Conservation (phyloP, 2,888 invertebrate genomes). For the Seladonia tumulorum region DNA sequence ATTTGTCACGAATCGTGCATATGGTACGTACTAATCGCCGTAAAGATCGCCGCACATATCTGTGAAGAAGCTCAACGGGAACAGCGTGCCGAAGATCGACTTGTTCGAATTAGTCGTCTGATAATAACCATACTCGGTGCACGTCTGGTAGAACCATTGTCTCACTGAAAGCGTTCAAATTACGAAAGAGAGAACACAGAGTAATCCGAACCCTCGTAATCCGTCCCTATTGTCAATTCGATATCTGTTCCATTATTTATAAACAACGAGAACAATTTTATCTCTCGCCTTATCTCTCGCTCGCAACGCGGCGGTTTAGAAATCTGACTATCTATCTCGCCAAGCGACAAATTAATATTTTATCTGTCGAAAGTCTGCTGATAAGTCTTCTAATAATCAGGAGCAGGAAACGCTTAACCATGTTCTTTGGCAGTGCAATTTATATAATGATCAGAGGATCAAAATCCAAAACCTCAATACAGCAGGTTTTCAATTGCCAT, state of each 20-base stretch:
- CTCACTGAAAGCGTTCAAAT: slow-evolving; percentile 85
- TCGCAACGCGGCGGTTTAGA: neutral
- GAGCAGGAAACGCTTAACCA: no score
- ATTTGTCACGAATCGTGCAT: neutral
- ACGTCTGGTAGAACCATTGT: slow-evolving; percentile 93
- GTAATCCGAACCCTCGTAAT: neutral
- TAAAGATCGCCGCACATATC: slow-evolving; percentile 84
- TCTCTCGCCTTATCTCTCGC: neutral
- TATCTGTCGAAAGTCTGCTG: neutral
- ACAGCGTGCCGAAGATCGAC: slow-evolving; percentile 87
- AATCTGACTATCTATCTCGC: neutral
- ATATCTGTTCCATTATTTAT: neutral
- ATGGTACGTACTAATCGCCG: slow-evolving; percentile 81
- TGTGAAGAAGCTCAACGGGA: slow-evolving; percentile 85
- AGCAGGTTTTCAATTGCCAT: no score
- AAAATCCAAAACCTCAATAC: no score
- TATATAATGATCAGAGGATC: no score
- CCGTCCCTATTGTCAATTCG: neutral
- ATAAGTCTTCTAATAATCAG: no score
- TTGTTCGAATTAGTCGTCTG: slow-evolving; percentile 88
- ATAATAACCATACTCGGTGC: slow-evolving; percentile 94
- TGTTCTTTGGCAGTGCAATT: no score
- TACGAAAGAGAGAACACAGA: neutral
- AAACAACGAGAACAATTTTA: neutral
- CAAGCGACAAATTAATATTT: neutral